Base-by-base conservation (phyloP, 2,888 invertebrate genomes). In the Suillia variegata region DNA sequence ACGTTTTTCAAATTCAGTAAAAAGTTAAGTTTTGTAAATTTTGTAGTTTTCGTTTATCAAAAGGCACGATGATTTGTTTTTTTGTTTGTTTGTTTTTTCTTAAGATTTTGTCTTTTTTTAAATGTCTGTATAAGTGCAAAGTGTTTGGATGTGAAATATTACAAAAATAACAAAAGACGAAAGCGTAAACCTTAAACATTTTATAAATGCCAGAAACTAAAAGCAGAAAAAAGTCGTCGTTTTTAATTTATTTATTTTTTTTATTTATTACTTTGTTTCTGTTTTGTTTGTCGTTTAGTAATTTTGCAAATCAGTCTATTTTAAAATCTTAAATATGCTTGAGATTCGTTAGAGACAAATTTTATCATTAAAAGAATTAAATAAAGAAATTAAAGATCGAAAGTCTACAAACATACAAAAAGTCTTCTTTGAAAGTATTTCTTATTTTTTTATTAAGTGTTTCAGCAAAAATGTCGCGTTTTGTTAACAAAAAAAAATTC, bases 321-420 rank as follows among this genome's bases (percentile, higher is more conserved):
- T 47, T 51, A 45, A 55, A 66, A 60, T 47, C 56, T 63, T 60
- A 59, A 59, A 59, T 60, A 68, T 65, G 62, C 63, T 72, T 79
- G 79, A 79, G 79, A 79, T 79, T 79, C 79, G 70, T 74, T 69
- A 70, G 63, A 70, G 70, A 77, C 71, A 52, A 55, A 45, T 60
- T 55, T 57, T 53, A 56, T 51, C 56, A 49, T 53, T 51, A 58
- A 57, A 63, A 69, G 60, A 13, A 58, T 50, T 58, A 53, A 21
- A 56, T 62, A 62, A 50, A 2, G 3, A 24, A 50, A 50, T 64
- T 53, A 38, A 38, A 13, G n/a, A 12, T 13, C 38, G 4, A 38
- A 38, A 8, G 4, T 38, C 13, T 38, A 38, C 38, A 38, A 38
- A 13, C 38, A 38, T 13, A 38, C 38, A 38, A 8, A 38, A 38